Conservation (phyloP, 1,140 invertebrate species). For the Diprion similis region DNA sequence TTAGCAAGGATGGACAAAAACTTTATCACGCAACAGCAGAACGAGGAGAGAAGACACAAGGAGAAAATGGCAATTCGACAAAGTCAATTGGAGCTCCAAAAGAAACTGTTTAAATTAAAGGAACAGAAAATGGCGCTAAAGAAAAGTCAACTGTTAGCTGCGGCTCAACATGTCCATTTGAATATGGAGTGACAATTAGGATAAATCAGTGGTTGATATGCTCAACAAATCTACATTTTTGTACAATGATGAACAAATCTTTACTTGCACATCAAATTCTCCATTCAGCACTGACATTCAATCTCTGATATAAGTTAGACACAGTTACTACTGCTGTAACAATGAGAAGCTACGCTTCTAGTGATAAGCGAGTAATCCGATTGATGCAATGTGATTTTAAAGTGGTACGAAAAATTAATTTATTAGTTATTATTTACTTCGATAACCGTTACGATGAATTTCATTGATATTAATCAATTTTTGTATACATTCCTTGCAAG, state of each 20-base stretch:
- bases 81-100: conserved; percentile 41
- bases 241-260: background rate
- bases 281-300: too few relatives aligned
- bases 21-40: conserved; percentile 35
- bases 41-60: conserved; percentile 46
- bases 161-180: conserved; percentile 36
- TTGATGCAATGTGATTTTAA: too few relatives aligned
- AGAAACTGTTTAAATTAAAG: conserved; percentile 41
- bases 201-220: background rate
- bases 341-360: too few relatives aligned
- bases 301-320: too few relatives aligned
- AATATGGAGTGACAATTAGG: conserved; percentile 25
- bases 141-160: conserved; percentile 38
- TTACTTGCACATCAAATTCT: background rate
- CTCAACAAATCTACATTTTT: too few relatives aligned
- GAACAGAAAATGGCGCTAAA: conserved; percentile 44
- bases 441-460: too few relatives aligned
- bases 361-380: too few relatives aligned
- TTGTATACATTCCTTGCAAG: too few relatives aligned
- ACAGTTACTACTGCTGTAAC: too few relatives aligned
- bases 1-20: conserved; percentile 33
- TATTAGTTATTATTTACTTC: too few relatives aligned
- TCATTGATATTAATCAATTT: too few relatives aligned
- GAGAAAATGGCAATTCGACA: conserved; percentile 45
- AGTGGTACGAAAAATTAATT: too few relatives aligned